Percentiles rank a stretch among this genome's conserved stretches.
Conservation (phyloP, 2,113 vertebrate genomes). For the Sylvietta virens region DNA sequence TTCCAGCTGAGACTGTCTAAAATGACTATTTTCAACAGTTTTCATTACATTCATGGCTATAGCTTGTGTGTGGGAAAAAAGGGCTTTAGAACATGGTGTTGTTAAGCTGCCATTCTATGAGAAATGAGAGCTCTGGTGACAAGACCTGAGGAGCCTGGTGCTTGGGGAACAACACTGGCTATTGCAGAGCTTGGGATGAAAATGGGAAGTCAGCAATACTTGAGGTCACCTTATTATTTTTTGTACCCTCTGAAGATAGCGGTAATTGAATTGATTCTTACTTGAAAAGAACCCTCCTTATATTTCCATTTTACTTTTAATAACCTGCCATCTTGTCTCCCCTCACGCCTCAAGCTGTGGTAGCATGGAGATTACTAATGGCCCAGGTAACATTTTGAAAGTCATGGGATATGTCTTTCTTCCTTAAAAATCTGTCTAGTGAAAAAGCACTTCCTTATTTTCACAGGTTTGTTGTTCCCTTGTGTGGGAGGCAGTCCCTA, state of each 20-base stretch:
- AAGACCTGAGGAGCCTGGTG: neutral
- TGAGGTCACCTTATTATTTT: neutral
- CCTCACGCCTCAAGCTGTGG: neutral
- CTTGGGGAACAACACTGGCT: neutral
- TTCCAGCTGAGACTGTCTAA: neutral
- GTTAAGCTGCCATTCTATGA: neutral
- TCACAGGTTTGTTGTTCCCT: neutral
- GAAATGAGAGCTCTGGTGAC: neutral
- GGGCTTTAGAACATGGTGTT: neutral
- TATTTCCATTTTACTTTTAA: slow-evolving; percentile 2
- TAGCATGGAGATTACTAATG: neutral
- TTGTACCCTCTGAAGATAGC: neutral
- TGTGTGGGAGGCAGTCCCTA: neutral
- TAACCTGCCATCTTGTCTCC: neutral
- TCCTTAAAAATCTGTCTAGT: neutral
- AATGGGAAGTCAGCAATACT: neutral
- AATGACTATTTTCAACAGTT: neutral
- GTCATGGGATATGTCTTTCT: neutral
- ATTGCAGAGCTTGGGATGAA: neutral
- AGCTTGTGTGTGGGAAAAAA: neutral
- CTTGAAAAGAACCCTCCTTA: neutral
- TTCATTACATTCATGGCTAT: neutral
- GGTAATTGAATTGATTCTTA: slow-evolving; percentile 4
- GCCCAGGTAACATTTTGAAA: neutral
- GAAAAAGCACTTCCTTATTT: slow-evolving; percentile 10